Evolutionary conservation across 2,888 invertebrate species (phyloP).

Genomic region (Acanthosepion lycidas): DNA sequence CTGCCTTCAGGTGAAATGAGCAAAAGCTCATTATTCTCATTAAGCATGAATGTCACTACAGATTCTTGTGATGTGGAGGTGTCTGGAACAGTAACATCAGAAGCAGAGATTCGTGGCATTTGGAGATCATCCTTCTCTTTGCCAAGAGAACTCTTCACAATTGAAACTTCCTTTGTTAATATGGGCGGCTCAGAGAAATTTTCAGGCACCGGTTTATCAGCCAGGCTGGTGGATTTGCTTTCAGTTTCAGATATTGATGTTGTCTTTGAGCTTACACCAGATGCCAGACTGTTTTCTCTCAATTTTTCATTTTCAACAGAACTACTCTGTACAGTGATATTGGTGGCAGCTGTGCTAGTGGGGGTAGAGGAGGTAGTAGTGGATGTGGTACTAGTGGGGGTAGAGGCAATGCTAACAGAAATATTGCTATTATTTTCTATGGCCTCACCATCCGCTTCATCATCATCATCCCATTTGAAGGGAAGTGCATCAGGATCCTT

Average conservation of each 20-base stretch:
- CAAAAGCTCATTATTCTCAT: slow-evolving; percentile 38
- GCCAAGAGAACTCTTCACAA: background rate
- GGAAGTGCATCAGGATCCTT: slow-evolving; percentile 41
- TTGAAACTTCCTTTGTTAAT: background rate
- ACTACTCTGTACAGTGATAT: background rate
- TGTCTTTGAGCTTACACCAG: background rate
- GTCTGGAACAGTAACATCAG: background rate
- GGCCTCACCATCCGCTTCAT: background rate
- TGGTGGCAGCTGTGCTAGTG: background rate
- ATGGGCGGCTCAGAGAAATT: slow-evolving; percentile 41
- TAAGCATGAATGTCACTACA: slow-evolving; percentile 42
- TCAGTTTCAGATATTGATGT: background rate
- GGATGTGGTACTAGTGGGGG: background rate
- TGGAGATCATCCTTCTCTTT: slow-evolving; percentile 41
- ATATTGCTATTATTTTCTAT: background rate
- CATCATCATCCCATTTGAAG: slow-evolving; percentile 44
- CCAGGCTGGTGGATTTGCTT: background rate
- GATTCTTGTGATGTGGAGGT: background rate
- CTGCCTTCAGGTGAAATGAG: background rate
- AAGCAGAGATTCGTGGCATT: slow-evolving; percentile 6
- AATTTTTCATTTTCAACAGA: background rate
- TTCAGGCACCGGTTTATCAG: slow-evolving; percentile 39
- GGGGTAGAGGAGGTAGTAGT: background rate
- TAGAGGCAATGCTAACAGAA: background rate
- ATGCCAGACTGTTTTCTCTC: background rate